A percentile compares a stretch with the other conserved stretches of the same genome.
Conservation (phyloP, 2,113 vertebrate genomes). For the Ceyx margarethae region DNA sequence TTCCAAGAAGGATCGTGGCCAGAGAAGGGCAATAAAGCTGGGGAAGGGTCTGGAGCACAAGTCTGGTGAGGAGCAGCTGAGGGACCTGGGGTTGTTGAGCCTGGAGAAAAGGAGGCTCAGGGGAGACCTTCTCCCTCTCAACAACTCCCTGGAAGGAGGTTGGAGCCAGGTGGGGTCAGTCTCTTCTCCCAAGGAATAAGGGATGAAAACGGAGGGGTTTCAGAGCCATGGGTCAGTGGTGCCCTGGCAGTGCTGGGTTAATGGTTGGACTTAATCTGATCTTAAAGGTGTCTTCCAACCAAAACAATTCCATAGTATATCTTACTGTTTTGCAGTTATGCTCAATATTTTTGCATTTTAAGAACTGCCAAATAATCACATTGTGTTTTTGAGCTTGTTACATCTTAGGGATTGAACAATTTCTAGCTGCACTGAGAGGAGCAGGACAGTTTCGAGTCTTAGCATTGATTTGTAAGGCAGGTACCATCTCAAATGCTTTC, state of each 20-base stretch:
- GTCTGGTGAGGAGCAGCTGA: background rate
- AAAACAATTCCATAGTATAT: background rate
- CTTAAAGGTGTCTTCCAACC: background rate
- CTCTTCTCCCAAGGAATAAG: background rate
- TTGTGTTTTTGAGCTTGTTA: background rate
- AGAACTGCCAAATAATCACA: background rate
- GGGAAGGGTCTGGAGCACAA: background rate
- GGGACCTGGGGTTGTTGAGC: no score
- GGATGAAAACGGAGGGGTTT: no score
- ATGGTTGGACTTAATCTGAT: background rate
- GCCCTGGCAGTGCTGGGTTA: background rate
- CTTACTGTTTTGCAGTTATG: background rate
- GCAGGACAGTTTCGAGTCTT: background rate
- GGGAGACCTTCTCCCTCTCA: background rate
- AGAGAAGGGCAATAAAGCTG: background rate
- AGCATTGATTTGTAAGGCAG: background rate
- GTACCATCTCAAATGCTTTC: background rate
- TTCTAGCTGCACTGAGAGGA: accelerated
- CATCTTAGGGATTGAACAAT: background rate
- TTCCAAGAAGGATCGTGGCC: background rate
- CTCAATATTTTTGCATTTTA: background rate
- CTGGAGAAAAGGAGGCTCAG: background rate
- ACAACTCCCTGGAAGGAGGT: background rate
- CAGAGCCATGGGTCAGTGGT: no score
- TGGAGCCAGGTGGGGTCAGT: background rate